These are phyloP conservation scores for Sarcophilus harrisii DNA, from an alignment of 2,797 vertebrate genomes.

Conservation along the genomic window DNA sequence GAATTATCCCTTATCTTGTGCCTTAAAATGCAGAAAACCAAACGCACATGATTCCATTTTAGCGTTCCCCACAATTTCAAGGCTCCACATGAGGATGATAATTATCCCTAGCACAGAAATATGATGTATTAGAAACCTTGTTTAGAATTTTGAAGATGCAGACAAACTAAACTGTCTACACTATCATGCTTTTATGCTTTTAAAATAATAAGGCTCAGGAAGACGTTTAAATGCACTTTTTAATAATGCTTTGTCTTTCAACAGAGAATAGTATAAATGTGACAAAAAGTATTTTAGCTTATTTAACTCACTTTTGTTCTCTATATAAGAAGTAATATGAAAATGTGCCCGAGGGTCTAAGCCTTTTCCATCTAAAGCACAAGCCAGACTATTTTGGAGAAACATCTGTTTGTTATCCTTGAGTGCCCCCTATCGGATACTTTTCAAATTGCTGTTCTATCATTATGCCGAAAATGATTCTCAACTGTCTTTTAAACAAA, in stretches of 20 bases:
- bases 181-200: constrained; percentile 67
- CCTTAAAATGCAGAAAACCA: constrained; percentile 63
- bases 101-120: constrained; percentile 57
- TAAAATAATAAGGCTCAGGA: constrained; percentile 77
- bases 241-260: constrained; percentile 80
- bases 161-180: constrained; percentile 55
- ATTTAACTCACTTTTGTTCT: constrained; percentile 83
- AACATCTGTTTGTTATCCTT: constrained; percentile 81
- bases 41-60: constrained; percentile 9
- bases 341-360: constrained; percentile 78
- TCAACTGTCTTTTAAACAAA: not conserved
- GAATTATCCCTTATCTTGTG: constrained; percentile 68
- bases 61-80: constrained; percentile 62
- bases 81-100: constrained; percentile 63
- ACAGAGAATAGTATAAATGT: constrained; percentile 57
- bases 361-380: constrained; percentile 56
- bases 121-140: constrained; percentile 49
- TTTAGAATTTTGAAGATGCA: constrained; percentile 74
- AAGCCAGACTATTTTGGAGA: constrained; percentile 9
- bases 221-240: constrained; percentile 80
- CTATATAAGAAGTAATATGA: constrained; percentile 77
- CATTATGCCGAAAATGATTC: not conserved
- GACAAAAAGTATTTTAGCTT: constrained; percentile 72
- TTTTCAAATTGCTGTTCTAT: constrained; percentile 48
- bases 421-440: constrained; percentile 88